Evolutionary conservation across 37 sponge, comb jelly and placozoan species (phyloP), one percentile per base, ranked within the genome.

Genomic region (Lycopodina hypogea): DNA sequence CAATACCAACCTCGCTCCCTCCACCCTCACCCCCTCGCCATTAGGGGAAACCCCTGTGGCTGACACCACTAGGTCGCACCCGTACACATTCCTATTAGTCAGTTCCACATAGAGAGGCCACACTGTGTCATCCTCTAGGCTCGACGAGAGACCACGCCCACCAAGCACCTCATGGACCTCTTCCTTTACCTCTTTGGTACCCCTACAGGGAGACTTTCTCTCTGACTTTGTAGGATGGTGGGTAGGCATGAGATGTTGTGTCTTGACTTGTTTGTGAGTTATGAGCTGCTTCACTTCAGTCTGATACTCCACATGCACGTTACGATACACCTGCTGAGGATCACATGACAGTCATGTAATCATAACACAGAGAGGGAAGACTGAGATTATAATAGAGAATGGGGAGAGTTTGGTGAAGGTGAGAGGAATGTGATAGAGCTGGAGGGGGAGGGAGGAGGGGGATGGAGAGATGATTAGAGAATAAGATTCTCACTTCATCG

Each of bases 21-120:
- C 61, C 53, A 32, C 17, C 23, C 40, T 45, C 24, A 38, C 12
- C 22, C 1, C 56, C 15, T 23, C 42, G 28, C 42, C 45, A 67
- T 81, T 86, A 23, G 98, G 98, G 8, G 78, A 40, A 2, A 95
- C 96, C 18, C 99, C 99, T 51, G 96, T 98, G 30, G 99, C 99
- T 21, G 96, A 96, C 34, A 98, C 90, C 21, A 98, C 63, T 29
- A 98, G n/a, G 50, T 98, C 99, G 79, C 94, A 93, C 7, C 92
- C 94, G 67, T 74, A 83, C 34, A 89, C 58, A 24, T 56, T 82
- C 22, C 92, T 86, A 78, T 93, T 98, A n/a, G 88, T 93, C 34
- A 98, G 92, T 30, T 58, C 34, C 37, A 95, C 92, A 64, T 86
- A 86, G 28, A 98, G 66, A 2, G 89, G 92, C 95, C 95, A 96